These are phyloP conservation scores for Melangyna quadrimaculata DNA, from an alignment of 2,888 invertebrate genomes.

Conservation along the genomic window DNA sequence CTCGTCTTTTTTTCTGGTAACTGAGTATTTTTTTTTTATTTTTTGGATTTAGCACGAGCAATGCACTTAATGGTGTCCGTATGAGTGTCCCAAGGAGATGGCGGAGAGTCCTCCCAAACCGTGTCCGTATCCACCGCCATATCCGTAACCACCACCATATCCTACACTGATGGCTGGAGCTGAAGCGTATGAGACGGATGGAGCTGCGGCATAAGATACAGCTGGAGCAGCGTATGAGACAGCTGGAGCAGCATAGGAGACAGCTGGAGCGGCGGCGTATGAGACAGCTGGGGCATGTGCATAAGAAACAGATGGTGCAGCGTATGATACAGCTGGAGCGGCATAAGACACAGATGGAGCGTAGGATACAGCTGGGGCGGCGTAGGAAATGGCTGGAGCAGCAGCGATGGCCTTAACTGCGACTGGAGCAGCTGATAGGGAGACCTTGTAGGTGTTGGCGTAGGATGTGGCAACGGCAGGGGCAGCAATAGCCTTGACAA, in stretches of 20 bases:
- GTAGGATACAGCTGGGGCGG: slow-evolving; percentile 73
- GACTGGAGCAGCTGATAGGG: slow-evolving; percentile 73
- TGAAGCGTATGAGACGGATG: slow-evolving; percentile 73
- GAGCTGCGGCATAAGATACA: slow-evolving; percentile 72
- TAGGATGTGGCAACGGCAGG: slow-evolving; percentile 75
- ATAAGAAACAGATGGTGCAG: slow-evolving; percentile 67
- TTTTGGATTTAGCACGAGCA: slow-evolving; percentile 4
- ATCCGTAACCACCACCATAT: slow-evolving; percentile 72
- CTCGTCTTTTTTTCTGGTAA: slow-evolving; percentile 28
- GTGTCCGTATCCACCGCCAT: slow-evolving; percentile 75
- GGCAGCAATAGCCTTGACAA: slow-evolving; percentile 76
- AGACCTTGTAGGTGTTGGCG: slow-evolving; percentile 31
- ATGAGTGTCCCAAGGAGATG: slow-evolving; percentile 16
- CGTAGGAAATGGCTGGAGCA: slow-evolving; percentile 77
- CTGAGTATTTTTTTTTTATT: slow-evolving; percentile 64
- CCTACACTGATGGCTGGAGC: slow-evolving; percentile 77
- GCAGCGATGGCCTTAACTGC: slow-evolving; percentile 64
- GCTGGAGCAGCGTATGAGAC: slow-evolving; percentile 75
- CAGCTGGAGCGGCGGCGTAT: slow-evolving; percentile 73
- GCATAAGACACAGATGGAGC: slow-evolving; percentile 72
- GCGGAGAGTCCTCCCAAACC: slow-evolving; percentile 71
- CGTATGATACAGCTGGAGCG: slow-evolving; percentile 77
- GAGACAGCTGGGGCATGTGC: slow-evolving; percentile 77
- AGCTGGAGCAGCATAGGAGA: slow-evolving; percentile 74
- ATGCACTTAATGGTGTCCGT: slow-evolving; percentile 61